Evolutionary conservation across 2,888 invertebrate genomes (phyloP).

Genomic region (Amphipoea oculea): DNA sequence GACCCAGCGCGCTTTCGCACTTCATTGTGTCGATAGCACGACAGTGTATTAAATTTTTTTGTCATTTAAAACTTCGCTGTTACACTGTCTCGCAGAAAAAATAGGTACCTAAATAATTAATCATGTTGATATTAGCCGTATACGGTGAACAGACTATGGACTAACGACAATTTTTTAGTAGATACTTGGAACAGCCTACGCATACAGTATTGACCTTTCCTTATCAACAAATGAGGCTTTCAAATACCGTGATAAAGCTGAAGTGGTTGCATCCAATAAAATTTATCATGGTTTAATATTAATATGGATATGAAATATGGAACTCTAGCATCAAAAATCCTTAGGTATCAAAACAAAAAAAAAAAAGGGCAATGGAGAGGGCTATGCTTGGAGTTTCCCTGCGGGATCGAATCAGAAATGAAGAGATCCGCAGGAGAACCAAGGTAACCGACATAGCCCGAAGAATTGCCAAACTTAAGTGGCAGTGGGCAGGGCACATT

Average conservation of each 20-base stretch:
- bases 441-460: too few relatives aligned
- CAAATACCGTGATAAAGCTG: constrained; percentile 38
- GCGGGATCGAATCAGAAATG: too few relatives aligned
- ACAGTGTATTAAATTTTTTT: background rate
- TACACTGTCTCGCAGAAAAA: background rate
- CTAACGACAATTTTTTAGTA: constrained; percentile 4
- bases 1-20: background rate
- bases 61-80: background rate
- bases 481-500: too few relatives aligned
- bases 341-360: too few relatives aligned
- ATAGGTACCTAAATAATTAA: background rate
- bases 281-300: constrained; percentile 24
- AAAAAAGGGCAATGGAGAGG: too few relatives aligned
- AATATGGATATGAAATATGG: background rate
- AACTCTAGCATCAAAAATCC: background rate
- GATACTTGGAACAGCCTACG: constrained; percentile 12
- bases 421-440: too few relatives aligned
- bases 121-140: background rate
- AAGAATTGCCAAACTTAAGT: too few relatives aligned
- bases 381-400: too few relatives aligned
- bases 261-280: constrained; percentile 42
- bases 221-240: constrained; percentile 55
- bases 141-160: background rate
- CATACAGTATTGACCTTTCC: constrained; percentile 41
- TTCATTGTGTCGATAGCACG: background rate